Percentiles rank a stretch among this genome's conserved stretches.
These are phyloP conservation scores for Scaptomyza hsui DNA, from an alignment of 1,140 invertebrate genomes.

Conservation along the genomic window DNA sequence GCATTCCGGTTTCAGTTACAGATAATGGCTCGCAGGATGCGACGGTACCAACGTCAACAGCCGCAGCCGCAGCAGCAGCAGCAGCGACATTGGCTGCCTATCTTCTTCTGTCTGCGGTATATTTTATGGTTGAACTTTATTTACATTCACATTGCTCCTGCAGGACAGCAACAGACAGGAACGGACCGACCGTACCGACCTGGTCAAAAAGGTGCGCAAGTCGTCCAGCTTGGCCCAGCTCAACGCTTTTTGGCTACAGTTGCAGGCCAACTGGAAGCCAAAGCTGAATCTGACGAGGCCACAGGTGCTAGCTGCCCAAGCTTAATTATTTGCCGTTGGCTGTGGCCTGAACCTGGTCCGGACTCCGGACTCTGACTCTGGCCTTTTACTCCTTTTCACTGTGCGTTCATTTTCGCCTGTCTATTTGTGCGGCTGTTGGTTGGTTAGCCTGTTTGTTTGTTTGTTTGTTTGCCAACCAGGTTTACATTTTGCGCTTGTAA, in stretches of 20 bases:
- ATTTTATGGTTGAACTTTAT: conserved; percentile 76
- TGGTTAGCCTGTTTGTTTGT: conserved; percentile 17
- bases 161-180: conserved; percentile 47
- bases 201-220: conserved; percentile 16
- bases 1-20: conserved; percentile 47
- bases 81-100: conserved; percentile 23
- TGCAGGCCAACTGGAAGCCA: conserved; percentile 38
- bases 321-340: conserved; percentile 76
- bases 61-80: neutral
- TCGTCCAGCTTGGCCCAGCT: neutral
- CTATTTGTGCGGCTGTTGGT: conserved; percentile 41
- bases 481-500: conserved; percentile 65
- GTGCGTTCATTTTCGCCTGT: conserved; percentile 17
- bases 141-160: conserved; percentile 63
- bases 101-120: conserved; percentile 56
- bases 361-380: conserved; percentile 11
- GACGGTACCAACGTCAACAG: too few relatives aligned
- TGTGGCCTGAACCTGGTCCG: conserved; percentile 34
- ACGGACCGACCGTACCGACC: conserved; percentile 11
- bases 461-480: conserved; percentile 54
- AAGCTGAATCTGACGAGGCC: conserved; percentile 23
- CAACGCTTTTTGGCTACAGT: conserved; percentile 41
- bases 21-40: conserved; percentile 43
- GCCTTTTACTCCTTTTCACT: conserved; percentile 16
- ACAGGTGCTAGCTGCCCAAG: conserved; percentile 72